Percentiles rank a stretch among this genome's conserved stretches.
Evolutionary conservation across 2,888 invertebrate genomes (phyloP).

Genomic region (Bellardia pandia): DNA sequence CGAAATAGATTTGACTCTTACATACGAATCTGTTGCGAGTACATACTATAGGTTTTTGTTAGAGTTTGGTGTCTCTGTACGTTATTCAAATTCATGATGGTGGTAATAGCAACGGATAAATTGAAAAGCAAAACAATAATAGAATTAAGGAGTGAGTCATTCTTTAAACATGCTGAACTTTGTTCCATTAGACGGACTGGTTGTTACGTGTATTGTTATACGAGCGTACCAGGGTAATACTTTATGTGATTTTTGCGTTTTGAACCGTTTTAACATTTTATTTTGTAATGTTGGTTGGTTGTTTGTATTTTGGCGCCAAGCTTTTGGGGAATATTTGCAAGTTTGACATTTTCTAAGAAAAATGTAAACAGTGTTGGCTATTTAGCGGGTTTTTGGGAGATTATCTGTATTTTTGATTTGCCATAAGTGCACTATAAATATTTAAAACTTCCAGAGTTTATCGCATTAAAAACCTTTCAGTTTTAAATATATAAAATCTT

Average conservation of each 20-base stretch:
- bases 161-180: conserved; percentile 70
- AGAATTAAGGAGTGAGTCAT: conserved; percentile 63
- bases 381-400: conserved; percentile 15
- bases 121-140: not conserved
- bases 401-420: no score
- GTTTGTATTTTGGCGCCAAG: conserved; percentile 67
- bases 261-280: conserved; percentile 44
- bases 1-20: conserved; percentile 9
- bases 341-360: conserved; percentile 65
- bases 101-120: conserved; percentile 1
- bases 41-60: not conserved
- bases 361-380: conserved; percentile 41
- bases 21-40: not conserved
- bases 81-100: conserved; percentile 47
- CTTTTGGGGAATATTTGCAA: conserved; percentile 49
- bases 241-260: conserved; percentile 40
- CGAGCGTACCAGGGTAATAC: conserved; percentile 24
- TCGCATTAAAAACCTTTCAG: no score
- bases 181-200: conserved; percentile 67
- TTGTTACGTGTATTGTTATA: conserved; percentile 39
- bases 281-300: conserved; percentile 1
- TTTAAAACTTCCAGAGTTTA: no score
- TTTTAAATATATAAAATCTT: no score
- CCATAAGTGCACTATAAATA: no score
- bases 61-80: not conserved